Evolutionary conservation across 2,797 vertebrate species (phyloP), one percentile per base, ranked within the genome.

Genomic region (Chaetophractus vellerosus): DNA sequence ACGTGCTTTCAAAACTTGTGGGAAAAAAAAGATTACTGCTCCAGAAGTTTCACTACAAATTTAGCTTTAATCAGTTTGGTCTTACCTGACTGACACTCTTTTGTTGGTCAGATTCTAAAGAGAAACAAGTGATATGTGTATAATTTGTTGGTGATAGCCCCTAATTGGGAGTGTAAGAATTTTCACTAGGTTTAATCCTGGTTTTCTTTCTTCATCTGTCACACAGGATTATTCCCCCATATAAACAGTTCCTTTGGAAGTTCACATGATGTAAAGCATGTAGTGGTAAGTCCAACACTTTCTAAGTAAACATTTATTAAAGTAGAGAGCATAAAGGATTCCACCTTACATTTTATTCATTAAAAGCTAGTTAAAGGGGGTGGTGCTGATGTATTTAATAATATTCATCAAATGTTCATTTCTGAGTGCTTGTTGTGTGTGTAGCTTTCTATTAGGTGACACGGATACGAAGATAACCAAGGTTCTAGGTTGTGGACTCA

Each of bases 121-220:
- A 38, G 63, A 76, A 93, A 38, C 64, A 74, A 78, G 55, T n/a
- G 12, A 31, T 23, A 31, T 72, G 11, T 59, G 10, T 52, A 24
- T 23, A 15, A 1, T 78, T 48, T n/a, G 5, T 63, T 45, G 80
- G 24, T 66, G 38, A n/a, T 18, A 61, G 21, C 28, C 57, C 28
- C 57, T 68, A 57, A 48, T 4, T 31, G 36, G 0, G 23, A 68
- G 10, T 33, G 1, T 88, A 64, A 88, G 83, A 63, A 57, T 80
- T 76, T 68, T 83, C 52, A 52, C 11, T 80, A 36, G 63, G 2
- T 41, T 88, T 96, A 86, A 92, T 86, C 61, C 38, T 91, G 94
- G 24, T 3, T 91, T 95, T 63, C 57, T 33, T 75, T 96, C 91
- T 96, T 97, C 48, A 5, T 88, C 95, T 96, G 61, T 38, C 50